Base-by-base conservation (phyloP, 1,140 invertebrate genomes). In the Calliphora vicina region DNA sequence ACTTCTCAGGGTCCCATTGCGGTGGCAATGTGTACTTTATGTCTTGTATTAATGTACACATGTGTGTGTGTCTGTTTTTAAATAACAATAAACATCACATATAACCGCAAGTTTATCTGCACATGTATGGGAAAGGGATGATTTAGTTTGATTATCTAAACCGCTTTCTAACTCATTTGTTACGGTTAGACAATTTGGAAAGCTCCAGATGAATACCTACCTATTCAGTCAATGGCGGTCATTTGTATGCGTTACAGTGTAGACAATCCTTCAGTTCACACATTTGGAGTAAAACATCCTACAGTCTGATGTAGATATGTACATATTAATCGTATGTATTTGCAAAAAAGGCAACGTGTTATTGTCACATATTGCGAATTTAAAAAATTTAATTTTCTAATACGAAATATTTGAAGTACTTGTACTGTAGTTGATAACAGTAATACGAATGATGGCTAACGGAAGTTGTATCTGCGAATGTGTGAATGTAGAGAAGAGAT, bases 101-200 rank as follows among this genome's bases (percentile, higher is more conserved):
- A 17, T 76, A 76, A 78, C 74, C 74, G 15, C 27, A 35, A 35
- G 72, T 67, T 20, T 29, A 10, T 74, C 2, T 25, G 12, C 20
- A 23, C 61, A 67, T 67, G n/a, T 23, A 67, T 67, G 20, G 35
- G 61, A 67, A 67, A 67, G 61, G 61, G 61, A 67, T 67, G 61
- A 67, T 23, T 67, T 20, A 23, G 9, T 67, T 23, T 78, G 74
- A 78, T 78, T 78, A 74, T 74, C 42, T 78, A 78, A 78, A 78
- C n/a, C 25, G 35, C n/a, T 78, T 78, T 45, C 27, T 12, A 13
- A 25, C 20, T 20, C 74, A 78, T 78, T 78, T 26, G 74, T 45
- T 78, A 25, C 74, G 35, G n/a, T 78, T 78, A 78, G 74, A 78
- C 74, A 45, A 78, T 78, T 78, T 25, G 1, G 12, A 29, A 25